These are phyloP conservation scores for Danaus melanippus DNA, from an alignment of 1,140 invertebrate species.

Conservation along the genomic window DNA sequence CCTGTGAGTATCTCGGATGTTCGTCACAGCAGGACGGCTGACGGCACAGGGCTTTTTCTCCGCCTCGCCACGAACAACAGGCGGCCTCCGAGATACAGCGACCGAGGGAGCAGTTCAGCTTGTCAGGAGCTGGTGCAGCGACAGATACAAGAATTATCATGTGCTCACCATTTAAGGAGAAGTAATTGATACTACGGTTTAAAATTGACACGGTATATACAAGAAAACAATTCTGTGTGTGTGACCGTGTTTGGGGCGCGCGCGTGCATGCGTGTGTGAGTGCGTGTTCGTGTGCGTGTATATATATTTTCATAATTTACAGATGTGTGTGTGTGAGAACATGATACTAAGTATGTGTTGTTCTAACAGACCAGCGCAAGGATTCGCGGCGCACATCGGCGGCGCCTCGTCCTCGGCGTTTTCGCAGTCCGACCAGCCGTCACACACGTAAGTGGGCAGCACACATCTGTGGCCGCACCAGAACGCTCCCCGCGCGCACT, in stretches of 20 bases:
- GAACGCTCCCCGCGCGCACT: slow-evolving; percentile 49
- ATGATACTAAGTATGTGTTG: no score
- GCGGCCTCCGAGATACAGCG: slow-evolving; percentile 48
- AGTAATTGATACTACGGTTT: no score
- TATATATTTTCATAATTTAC: no score
- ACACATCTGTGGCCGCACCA: slow-evolving; percentile 50
- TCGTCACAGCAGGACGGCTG: slow-evolving; percentile 54
- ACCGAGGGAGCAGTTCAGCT: slow-evolving; percentile 50
- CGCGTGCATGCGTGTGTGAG: no score
- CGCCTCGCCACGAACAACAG: slow-evolving; percentile 32
- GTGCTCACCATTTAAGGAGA: no score
- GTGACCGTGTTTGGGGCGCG: no score
- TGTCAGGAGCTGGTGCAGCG: slow-evolving; percentile 16
- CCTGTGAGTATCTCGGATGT: slow-evolving; percentile 31
- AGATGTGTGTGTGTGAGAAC: not conserved
- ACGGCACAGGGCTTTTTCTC: slow-evolving; percentile 30
- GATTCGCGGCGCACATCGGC: slow-evolving; percentile 30
- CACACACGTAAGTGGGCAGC: slow-evolving; percentile 50
- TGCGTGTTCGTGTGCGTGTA: no score
- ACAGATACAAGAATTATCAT: no score
- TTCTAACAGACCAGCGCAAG: slow-evolving; percentile 34
- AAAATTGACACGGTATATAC: no score
- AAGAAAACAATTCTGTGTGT: no score
- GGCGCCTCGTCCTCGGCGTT: slow-evolving; percentile 44
- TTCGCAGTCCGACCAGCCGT: slow-evolving; percentile 43